phyloP scores from a whole-genome alignment of 2,888 invertebrate species.

The Drosophila incognita region DNA sequence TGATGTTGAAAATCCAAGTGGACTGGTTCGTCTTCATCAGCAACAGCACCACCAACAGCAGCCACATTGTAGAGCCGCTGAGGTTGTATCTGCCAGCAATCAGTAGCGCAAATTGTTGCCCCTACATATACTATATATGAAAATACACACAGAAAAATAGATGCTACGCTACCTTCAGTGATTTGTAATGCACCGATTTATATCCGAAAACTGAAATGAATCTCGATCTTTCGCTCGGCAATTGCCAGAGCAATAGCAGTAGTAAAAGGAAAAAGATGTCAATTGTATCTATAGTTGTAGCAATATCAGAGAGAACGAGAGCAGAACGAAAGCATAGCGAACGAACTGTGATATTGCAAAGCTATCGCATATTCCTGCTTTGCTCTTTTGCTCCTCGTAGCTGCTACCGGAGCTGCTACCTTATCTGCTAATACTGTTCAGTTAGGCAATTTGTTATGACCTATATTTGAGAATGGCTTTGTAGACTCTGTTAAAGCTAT shows the following conservation, averaged over 20 bases:
- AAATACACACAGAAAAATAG: neutral
- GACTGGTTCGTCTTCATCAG: slow-evolving; percentile 50
- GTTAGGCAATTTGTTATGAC: neutral
- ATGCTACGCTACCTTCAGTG: neutral
- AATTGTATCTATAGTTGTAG: neutral
- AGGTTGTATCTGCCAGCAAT: slow-evolving; percentile 16
- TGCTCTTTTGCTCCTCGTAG: neutral
- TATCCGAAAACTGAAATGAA: neutral
- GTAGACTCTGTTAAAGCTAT: neutral
- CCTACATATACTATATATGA: slow-evolving; percentile 17
- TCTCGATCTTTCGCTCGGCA: neutral
- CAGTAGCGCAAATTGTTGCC: slow-evolving; percentile 14
- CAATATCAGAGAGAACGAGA: neutral
- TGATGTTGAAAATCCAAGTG: slow-evolving; percentile 49
- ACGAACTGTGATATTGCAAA: neutral
- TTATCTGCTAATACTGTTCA: no score
- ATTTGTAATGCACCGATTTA: neutral
- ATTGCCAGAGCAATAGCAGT: neutral
- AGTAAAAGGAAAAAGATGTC: neutral
- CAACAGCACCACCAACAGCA: slow-evolving; percentile 6
- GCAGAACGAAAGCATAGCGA: neutral
- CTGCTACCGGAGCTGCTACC: no score
- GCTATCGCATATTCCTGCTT: neutral
- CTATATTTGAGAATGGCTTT: neutral
- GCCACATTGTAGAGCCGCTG: slow-evolving; percentile 1